Evolutionary conservation across 1,140 invertebrate species (phyloP).

Genomic region (Mercenaria mercenaria): DNA sequence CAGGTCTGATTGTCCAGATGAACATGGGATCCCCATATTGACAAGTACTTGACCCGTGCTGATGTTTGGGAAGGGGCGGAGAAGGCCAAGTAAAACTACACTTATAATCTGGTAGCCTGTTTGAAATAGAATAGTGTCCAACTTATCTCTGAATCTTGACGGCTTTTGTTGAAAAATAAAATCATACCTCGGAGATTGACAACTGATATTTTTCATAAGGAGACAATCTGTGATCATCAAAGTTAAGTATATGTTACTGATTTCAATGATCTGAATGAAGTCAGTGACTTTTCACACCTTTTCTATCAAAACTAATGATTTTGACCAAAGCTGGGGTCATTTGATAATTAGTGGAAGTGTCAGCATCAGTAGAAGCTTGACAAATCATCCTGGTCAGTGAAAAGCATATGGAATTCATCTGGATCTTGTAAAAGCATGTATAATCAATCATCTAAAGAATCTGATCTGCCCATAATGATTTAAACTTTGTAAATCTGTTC

Average conservation of each 20-base stretch:
- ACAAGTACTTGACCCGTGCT: background rate
- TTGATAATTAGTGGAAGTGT: conserved; percentile 30
- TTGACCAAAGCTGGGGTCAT: conserved; percentile 4
- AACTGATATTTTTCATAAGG: conserved; percentile 14
- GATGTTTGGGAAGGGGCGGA: background rate
- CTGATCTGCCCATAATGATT: conserved; percentile 38
- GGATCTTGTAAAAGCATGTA: conserved; percentile 47
- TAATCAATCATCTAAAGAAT: conserved; percentile 56
- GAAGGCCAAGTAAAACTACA: background rate
- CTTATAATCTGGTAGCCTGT: background rate
- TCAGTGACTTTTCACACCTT: conserved; percentile 52
- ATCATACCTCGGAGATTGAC: conserved; percentile 12
- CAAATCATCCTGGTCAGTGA: conserved; percentile 61
- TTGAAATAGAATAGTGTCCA: conserved; percentile 27
- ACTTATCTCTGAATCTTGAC: conserved; percentile 4
- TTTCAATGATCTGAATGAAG: conserved; percentile 34
- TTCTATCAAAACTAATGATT: conserved; percentile 27
- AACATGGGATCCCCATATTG: background rate
- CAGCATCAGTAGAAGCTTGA: conserved; percentile 30
- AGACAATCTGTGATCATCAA: conserved; percentile 12
- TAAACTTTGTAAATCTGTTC: conserved; percentile 16
- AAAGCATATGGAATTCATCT: conserved; percentile 58
- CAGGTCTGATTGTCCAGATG: conserved; percentile 8
- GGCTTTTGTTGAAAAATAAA: conserved; percentile 19
- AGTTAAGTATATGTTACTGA: conserved; percentile 47